phyloP scores from a whole-genome alignment of 2,113 vertebrate species.

The Erythrolamprus reginae region DNA sequence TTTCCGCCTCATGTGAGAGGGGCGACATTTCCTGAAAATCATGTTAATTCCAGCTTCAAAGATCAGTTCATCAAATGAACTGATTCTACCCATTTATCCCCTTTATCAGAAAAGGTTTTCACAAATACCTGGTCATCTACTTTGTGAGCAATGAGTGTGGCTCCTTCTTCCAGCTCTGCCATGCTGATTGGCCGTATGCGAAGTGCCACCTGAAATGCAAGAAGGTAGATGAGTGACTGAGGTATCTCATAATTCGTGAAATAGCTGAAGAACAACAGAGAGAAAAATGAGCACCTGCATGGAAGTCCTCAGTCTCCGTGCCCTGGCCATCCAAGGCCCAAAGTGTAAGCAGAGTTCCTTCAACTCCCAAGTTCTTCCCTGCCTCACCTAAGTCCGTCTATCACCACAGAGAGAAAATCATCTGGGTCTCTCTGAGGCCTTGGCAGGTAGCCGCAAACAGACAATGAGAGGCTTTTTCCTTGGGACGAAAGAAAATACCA shows the following conservation, averaged over 20 bases:
- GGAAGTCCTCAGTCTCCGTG: neutral
- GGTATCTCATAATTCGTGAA: neutral
- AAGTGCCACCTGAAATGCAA: slow-evolving; percentile 77
- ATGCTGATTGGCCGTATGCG: slow-evolving; percentile 84
- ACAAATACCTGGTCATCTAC: slow-evolving; percentile 84
- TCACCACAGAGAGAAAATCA: neutral
- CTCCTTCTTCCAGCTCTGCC: slow-evolving; percentile 80
- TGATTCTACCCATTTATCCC: neutral
- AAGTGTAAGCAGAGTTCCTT: neutral
- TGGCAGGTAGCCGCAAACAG: neutral
- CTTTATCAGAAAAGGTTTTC: neutral
- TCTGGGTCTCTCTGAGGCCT: neutral
- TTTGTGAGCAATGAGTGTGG: slow-evolving; percentile 80
- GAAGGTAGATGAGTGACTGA: neutral
- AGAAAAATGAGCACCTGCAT: neutral
- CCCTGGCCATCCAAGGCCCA: neutral
- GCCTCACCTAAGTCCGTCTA: slow-evolving; percentile 1
- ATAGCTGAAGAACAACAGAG: neutral
- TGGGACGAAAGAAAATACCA: slow-evolving; percentile 29
- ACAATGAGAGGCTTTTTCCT: slow-evolving; percentile 20
- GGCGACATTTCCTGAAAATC: neutral
- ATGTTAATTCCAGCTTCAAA: neutral
- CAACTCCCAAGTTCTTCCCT: neutral
- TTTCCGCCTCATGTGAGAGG: neutral
- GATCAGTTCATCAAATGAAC: neutral